Evolutionary conservation across 2,888 invertebrate species (phyloP), one percentile per base, ranked within the genome.

Genomic region (Acleris emargana): DNA sequence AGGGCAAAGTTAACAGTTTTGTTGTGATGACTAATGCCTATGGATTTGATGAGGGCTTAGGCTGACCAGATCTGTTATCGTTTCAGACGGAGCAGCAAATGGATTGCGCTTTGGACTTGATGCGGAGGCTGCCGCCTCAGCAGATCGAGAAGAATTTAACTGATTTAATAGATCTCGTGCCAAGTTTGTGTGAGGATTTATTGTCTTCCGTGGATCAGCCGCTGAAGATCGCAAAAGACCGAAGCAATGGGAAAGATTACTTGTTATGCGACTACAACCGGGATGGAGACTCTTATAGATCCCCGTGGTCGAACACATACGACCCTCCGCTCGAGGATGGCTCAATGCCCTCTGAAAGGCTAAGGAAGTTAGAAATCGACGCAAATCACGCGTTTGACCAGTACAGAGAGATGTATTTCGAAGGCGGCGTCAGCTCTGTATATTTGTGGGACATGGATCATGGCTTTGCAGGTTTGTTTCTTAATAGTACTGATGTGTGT

Each of bases 381-480:
- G 99, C 99, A 1, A 99, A 99, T 90, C 96, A 97, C 83, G 99
- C 99, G 16, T 99, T 99, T 85, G 99, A 99, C 88, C 98, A 98
- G 82, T 99, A 99, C 86, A 95, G 99, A 81, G 99, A 99, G 89
- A 97, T 99, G 96, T 99, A 99, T 87, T 99, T 98, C 87, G 99
- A 99, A 89, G 99, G 99, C 62, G 99, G 99, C 1, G 99, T 99
- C 1, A 99, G 99, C 18, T 99, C 99, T 6, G 99, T 99, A 4
- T 99, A 99, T 89, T 94, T 99, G 71, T 99, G 99, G 99, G 99
- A 99, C 81, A 94, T 99, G 86, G 99, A 99, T 83, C 97, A 97
- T 89, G 99, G 99, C 5, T 99, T 99, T 94, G 99, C 98, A 73
- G 97, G 96, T 94, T 70, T 70, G 77, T 76, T 45, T n/a, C 17